Conservation (phyloP, 2,797 vertebrate species). For the Bradypodion pumilum region DNA sequence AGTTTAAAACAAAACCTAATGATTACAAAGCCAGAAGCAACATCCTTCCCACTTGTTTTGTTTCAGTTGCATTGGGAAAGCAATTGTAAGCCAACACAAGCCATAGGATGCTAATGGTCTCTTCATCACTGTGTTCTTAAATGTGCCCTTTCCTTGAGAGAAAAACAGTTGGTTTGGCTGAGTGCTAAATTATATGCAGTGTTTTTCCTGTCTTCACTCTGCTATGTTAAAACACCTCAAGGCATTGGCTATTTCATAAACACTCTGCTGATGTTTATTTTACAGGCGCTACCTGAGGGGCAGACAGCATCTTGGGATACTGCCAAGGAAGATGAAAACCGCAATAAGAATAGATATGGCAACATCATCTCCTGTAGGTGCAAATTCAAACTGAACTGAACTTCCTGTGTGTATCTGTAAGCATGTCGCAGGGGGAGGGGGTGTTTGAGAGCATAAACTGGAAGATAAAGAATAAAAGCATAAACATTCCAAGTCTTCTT, state of each 20-base stretch:
- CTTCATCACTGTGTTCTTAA: neutral
- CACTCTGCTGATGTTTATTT: conserved; percentile 49
- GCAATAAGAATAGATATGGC: conserved; percentile 97
- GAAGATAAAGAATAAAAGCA: neutral
- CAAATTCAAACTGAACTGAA: conserved; percentile 55
- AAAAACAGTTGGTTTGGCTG: conserved; percentile 34
- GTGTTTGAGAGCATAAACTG: conserved; percentile 22
- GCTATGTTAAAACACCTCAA: conserved; percentile 21
- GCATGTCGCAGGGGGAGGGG: neutral
- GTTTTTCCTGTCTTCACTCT: neutral
- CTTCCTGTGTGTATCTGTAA: neutral
- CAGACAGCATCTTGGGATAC: conserved; percentile 97
- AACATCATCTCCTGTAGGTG: conserved; percentile 99
- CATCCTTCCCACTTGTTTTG: conserved; percentile 29
- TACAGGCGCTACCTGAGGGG: conserved; percentile 92
- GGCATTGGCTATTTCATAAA: conserved; percentile 43
- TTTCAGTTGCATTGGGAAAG: conserved; percentile 12
- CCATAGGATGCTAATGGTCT: conserved; percentile 40
- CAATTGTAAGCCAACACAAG: neutral
- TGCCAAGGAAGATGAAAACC: conserved; percentile 97
- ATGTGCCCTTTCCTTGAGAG: conserved; percentile 35
- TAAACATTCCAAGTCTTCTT: neutral
- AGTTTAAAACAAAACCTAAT: conserved; percentile 11
- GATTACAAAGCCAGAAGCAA: conserved; percentile 33
- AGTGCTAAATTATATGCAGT: conserved; percentile 28